Base-by-base conservation (phyloP, 2,113 vertebrate genomes). In the Plecturocebus donacophilus region DNA sequence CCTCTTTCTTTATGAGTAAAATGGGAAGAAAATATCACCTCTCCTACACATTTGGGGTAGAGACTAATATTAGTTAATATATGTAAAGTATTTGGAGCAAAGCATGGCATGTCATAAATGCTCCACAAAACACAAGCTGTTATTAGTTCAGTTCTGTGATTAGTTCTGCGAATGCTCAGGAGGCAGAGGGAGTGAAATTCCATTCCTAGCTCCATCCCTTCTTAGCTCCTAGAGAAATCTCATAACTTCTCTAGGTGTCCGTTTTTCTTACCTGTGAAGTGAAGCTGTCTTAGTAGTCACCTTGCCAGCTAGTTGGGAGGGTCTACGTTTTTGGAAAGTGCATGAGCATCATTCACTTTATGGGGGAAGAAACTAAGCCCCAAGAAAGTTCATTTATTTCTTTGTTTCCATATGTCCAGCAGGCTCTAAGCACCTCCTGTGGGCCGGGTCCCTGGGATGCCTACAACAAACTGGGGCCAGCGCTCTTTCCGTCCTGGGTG, bases 401-500 rank as follows among this genome's bases (percentile, higher is more conserved):
- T 40, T 20, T 10, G 25, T 47, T 47, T 12, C 38, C 70, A 3
- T 4, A 0, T 25, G 49, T 32, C 35, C 40, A 0, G 40, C 21
- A 32, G 64, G 19, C 17, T 7, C 70, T 10, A 40, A 30, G 27
- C 64, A 14, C 75, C 35, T 54, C 30, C 42, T 6, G 6, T 14
- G 25, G 19, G 13, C n/a, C 13, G 4, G 25, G 32, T 9, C 45
- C 73, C 66, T 56, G 14, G 84, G 6, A 13, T 32, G 5, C 14
- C 68, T 6, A 0, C 0, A 3, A 30, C 0, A 0, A 0, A 6
- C 35, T 8, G 7, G 23, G 40, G 56, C 56, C 79, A 9, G 5
- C 2, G 38, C 25, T 40, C 32, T 20, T 83, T 40, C 76, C 35
- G 52, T 23, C 14, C 68, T 70, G 13, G 30, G 45, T 20, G 32